These are phyloP conservation scores for Cephus sareptanus DNA, from an alignment of 2,888 invertebrate genomes.

Conservation along the genomic window DNA sequence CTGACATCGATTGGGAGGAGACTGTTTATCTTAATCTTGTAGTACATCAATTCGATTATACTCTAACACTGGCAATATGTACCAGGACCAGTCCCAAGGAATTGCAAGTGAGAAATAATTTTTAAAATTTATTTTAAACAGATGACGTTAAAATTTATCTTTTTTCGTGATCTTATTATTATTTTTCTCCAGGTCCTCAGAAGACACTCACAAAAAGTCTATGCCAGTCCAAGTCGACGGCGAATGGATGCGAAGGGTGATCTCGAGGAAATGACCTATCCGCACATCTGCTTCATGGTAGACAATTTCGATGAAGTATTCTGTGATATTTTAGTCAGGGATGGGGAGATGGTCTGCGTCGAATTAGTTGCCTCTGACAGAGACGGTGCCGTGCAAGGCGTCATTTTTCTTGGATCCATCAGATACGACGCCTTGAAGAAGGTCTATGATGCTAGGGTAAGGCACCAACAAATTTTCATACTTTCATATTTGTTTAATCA, in stretches of 20 bases:
- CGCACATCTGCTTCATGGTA: slow-evolving; percentile 98
- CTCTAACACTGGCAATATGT: slow-evolving; percentile 96
- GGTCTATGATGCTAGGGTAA: slow-evolving; percentile 95
- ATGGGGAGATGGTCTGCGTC: slow-evolving; percentile 99
- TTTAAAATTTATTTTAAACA: too few relatives aligned
- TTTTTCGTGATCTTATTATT: not conserved
- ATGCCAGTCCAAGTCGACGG: slow-evolving; percentile 95
- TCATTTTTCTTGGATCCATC: slow-evolving; percentile 97
- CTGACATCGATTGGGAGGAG: slow-evolving; percentile 98
- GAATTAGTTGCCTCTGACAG: slow-evolving; percentile 95
- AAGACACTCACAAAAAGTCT: slow-evolving; percentile 77
- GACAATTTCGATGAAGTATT: slow-evolving; percentile 99
- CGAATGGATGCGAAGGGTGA: slow-evolving; percentile 99
- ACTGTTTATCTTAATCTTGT: slow-evolving; percentile 98
- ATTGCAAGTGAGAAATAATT: slow-evolving; percentile 79
- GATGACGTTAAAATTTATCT: too few relatives aligned
- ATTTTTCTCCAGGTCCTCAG: slow-evolving; percentile 51
- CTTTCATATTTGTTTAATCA: not conserved
- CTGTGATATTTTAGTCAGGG: slow-evolving; percentile 95
- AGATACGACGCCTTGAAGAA: slow-evolving; percentile 96
- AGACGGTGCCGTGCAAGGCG: slow-evolving; percentile 86
- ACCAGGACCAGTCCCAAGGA: slow-evolving; percentile 97
- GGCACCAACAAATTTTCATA: not conserved
- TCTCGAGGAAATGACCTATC: slow-evolving; percentile 98
- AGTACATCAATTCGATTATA: slow-evolving; percentile 98